A percentile compares a stretch with the other conserved stretches of the same genome.
phyloP scores from a whole-genome alignment of 2,797 vertebrate genomes.

The Tenualosa thibaudeaui region DNA sequence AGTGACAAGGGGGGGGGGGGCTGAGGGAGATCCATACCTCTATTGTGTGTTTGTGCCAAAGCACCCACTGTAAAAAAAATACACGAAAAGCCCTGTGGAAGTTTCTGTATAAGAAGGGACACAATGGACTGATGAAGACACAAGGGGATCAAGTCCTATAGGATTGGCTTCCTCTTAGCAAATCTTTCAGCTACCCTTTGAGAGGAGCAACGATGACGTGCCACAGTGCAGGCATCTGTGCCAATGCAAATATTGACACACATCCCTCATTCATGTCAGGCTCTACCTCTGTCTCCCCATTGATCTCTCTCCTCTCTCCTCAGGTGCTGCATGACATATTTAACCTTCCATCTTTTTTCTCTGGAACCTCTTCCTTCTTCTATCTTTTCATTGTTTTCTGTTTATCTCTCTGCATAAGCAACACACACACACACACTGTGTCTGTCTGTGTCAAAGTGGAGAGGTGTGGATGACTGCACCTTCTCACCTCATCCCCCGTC shows the following conservation, averaged over 20 bases:
- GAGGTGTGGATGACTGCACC: constrained; percentile 64
- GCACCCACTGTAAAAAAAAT: not conserved
- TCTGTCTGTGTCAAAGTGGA: constrained; percentile 44
- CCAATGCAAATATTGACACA: constrained; percentile 42
- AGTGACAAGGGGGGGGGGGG: not conserved
- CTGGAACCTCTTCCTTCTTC: not conserved
- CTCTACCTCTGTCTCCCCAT: not conserved
- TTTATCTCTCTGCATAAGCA: not conserved
- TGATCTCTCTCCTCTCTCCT: not conserved
- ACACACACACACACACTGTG: not conserved
- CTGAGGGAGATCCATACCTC: not conserved
- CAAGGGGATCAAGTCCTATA: not conserved
- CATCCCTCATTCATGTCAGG: constrained; percentile 21
- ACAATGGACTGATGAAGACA: constrained; percentile 5
- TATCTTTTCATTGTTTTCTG: not conserved
- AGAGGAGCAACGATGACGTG: not conserved
- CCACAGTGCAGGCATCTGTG: not conserved
- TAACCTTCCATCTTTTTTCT: constrained; percentile 25
- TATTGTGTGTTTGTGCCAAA: constrained; percentile 1
- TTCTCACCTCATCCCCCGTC: constrained; percentile 39
- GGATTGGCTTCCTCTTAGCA: not conserved
- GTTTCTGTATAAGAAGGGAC: not conserved
- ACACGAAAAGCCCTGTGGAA: not conserved
- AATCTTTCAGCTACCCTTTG: not conserved
- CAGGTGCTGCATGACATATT: constrained; percentile 19